phyloP scores from a whole-genome alignment of 2,888 invertebrate genomes.

The Augochlorella aurata region DNA sequence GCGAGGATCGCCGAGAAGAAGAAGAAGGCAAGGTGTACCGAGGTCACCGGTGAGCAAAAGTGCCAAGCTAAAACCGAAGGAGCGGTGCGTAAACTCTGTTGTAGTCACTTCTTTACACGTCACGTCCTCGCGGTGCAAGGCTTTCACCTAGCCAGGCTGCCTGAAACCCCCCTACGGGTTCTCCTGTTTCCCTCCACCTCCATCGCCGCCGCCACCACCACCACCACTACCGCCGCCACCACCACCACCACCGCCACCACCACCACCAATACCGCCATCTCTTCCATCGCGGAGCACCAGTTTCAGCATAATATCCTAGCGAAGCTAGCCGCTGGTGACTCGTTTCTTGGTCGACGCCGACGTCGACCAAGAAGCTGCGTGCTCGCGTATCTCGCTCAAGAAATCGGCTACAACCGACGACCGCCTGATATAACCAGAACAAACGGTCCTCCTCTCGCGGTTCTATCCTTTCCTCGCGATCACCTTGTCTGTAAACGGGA shows the following conservation, averaged over 20 bases:
- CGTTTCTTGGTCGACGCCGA: slow-evolving; percentile 24
- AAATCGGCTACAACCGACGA: slow-evolving; percentile 24
- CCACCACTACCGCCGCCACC: too few species aligned
- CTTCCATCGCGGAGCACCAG: slow-evolving; percentile 58
- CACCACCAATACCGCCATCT: too few species aligned
- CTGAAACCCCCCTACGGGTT: slow-evolving; percentile 39
- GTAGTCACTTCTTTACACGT: slow-evolving; percentile 55
- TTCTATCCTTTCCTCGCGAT: background rate
- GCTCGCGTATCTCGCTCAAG: slow-evolving; percentile 46
- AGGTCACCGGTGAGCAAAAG: slow-evolving; percentile 45
- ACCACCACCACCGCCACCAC: too few species aligned
- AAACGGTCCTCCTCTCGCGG: background rate
- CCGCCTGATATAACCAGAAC: slow-evolving; percentile 23
- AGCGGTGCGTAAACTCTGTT: slow-evolving; percentile 54
- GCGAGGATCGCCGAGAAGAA: background rate
- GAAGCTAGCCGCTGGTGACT: slow-evolving; percentile 60
- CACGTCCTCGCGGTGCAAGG: slow-evolving; percentile 69
- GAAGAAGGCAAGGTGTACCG: slow-evolving; percentile 2
- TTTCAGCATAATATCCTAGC: slow-evolving; percentile 64
- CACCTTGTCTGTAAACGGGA: background rate
- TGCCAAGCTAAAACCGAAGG: slow-evolving; percentile 39
- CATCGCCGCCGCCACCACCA: too few species aligned
- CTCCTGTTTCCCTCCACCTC: slow-evolving; percentile 44
- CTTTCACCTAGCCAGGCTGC: slow-evolving; percentile 70
- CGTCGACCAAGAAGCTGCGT: slow-evolving; percentile 52